These are phyloP conservation scores for Siniperca scherzeri DNA, from an alignment of 2,797 vertebrate species.

Conservation along the genomic window DNA sequence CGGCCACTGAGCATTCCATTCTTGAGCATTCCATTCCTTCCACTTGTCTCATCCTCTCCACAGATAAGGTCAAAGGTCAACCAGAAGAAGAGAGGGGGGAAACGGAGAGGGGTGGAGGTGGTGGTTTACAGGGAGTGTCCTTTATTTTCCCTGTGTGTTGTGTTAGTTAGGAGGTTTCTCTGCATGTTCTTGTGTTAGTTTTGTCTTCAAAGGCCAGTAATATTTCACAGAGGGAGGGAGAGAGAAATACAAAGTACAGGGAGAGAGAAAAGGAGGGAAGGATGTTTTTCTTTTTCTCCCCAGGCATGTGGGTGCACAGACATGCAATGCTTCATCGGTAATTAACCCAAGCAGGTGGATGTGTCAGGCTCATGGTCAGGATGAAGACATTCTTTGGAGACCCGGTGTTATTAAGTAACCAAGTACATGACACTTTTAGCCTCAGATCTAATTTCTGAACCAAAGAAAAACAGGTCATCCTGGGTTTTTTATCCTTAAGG, in stretches of 20 bases:
- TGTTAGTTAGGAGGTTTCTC: constrained; percentile 15
- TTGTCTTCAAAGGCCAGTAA: constrained; percentile 27
- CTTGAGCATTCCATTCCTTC: constrained; percentile 68
- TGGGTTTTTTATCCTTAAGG: too few relatives aligned
- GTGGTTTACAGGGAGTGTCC: constrained; percentile 31
- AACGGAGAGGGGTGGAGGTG: neutral
- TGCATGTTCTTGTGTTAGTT: neutral
- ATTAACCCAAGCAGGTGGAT: constrained; percentile 53
- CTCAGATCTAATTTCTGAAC: too few relatives aligned
- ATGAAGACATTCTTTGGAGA: neutral
- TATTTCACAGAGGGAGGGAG: neutral
- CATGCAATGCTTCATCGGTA: constrained; percentile 55
- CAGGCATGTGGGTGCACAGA: constrained; percentile 29
- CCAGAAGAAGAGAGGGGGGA: constrained; percentile 19
- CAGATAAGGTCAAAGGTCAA: constrained; percentile 71
- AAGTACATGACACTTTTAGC: neutral
- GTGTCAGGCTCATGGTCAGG: constrained; percentile 11
- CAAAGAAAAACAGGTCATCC: too few relatives aligned
- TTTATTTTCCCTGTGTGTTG: constrained; percentile 32
- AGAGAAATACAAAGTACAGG: neutral
- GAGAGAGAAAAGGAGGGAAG: neutral
- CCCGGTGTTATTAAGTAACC: constrained; percentile 10
- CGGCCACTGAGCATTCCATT: constrained; percentile 66
- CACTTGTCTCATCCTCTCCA: constrained; percentile 57
- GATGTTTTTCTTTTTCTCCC: constrained; percentile 55